phyloP scores from a whole-genome alignment of 2,888 invertebrate species.

The Mythimna albipuncta region DNA sequence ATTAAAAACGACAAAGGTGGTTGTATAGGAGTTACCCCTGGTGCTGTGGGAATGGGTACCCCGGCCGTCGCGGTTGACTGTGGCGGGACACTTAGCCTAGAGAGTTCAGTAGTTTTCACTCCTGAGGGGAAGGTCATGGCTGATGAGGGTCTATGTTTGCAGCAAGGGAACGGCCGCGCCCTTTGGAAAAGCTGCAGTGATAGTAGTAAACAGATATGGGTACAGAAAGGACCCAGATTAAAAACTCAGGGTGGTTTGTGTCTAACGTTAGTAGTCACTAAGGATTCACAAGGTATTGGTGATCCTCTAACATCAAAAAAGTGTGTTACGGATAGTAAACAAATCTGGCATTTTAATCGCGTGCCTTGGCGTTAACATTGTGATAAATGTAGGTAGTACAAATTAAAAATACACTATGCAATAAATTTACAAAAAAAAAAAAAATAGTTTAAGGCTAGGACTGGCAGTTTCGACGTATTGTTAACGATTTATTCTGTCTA shows the following conservation, averaged over 20 bases:
- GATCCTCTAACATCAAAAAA: slow-evolving; percentile 90
- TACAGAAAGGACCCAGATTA: slow-evolving; percentile 86
- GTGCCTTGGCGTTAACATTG: slow-evolving; percentile 91
- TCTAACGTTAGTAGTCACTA: slow-evolving; percentile 76
- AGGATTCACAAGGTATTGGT: slow-evolving; percentile 73
- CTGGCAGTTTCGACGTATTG: too few relatives aligned
- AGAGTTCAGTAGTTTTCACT: slow-evolving; percentile 94
- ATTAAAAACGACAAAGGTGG: slow-evolving; percentile 90
- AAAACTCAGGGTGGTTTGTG: slow-evolving; percentile 80
- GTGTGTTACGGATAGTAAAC: slow-evolving; percentile 90
- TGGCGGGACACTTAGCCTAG: slow-evolving; percentile 89
- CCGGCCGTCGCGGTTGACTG: slow-evolving; percentile 93
- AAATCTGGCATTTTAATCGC: slow-evolving; percentile 93
- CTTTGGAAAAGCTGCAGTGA: slow-evolving; percentile 94
- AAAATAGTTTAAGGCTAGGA: not conserved
- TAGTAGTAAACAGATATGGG: slow-evolving; percentile 93
- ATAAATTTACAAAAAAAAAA: slow-evolving; percentile 28
- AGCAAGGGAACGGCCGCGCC: slow-evolving; percentile 92
- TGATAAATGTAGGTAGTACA: slow-evolving; percentile 62
- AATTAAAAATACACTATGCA: slow-evolving; percentile 45
- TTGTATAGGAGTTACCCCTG: slow-evolving; percentile 83
- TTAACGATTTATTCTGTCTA: too few relatives aligned
- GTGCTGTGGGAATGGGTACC: slow-evolving; percentile 93
- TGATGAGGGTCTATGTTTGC: slow-evolving; percentile 96
- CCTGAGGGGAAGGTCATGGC: slow-evolving; percentile 94